These are phyloP conservation scores for Daboia siamensis DNA, from an alignment of 2,113 vertebrate genomes.

Conservation along the genomic window DNA sequence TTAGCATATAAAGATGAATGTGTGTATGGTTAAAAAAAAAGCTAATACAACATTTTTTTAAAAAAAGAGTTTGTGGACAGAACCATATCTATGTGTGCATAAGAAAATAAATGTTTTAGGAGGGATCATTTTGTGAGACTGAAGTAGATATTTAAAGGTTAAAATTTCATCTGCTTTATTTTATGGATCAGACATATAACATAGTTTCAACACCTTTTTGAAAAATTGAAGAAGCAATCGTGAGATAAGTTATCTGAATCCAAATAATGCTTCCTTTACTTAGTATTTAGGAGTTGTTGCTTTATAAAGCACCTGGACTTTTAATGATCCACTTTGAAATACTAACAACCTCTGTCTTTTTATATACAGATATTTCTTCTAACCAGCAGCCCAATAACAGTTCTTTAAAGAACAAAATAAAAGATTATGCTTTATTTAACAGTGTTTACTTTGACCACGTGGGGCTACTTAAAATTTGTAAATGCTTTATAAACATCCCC, in stretches of 20 bases:
- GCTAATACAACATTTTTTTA: neutral
- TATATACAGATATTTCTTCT: neutral
- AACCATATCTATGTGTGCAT: neutral
- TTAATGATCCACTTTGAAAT: neutral
- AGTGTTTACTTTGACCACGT: neutral
- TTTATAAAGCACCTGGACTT: neutral
- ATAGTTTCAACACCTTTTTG: neutral
- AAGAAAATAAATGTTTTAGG: neutral
- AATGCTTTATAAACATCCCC: neutral
- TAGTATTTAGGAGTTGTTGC: neutral
- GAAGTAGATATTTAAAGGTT: neutral
- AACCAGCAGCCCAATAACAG: neutral
- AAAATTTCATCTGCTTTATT: neutral
- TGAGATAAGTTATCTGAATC: neutral
- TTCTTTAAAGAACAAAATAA: neutral
- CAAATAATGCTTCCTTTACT: neutral
- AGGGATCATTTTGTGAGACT: neutral
- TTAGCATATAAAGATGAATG: slow-evolving; percentile 22
- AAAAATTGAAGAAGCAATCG: neutral
- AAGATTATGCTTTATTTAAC: neutral
- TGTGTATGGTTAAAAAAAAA: neutral
- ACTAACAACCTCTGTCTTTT: neutral
- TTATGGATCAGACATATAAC: neutral
- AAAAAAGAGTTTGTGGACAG: neutral
- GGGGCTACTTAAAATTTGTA: neutral